A percentile compares a stretch with the other conserved stretches of the same genome.
phyloP scores from a whole-genome alignment of 2,888 invertebrate species.

The Caenorhabditis sp. region DNA sequence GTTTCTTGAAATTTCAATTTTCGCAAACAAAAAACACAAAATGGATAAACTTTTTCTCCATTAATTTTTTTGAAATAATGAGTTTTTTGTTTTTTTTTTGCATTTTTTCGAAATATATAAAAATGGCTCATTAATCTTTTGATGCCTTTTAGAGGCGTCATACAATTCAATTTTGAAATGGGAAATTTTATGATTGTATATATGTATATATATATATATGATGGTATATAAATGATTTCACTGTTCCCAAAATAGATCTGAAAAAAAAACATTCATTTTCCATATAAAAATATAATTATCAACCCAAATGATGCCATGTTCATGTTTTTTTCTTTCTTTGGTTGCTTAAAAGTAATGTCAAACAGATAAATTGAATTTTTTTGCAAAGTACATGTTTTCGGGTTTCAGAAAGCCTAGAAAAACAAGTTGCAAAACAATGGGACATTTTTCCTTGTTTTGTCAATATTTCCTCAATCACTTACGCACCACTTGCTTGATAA shows the following conservation, averaged over 20 bases:
- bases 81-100: conserved; percentile 6
- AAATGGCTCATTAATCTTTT: conserved; percentile 6
- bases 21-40: conserved; percentile 1
- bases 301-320: background rate
- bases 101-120: background rate
- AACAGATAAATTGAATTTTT: too few relatives aligned
- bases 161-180: background rate
- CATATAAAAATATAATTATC: too few relatives aligned
- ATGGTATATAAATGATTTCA: too few relatives aligned
- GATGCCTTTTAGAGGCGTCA: background rate
- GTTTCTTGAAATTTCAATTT: too few relatives aligned
- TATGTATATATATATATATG: too few relatives aligned
- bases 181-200: background rate
- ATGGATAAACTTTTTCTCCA: background rate
- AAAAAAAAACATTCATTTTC: too few relatives aligned
- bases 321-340: background rate
- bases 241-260: too few relatives aligned
- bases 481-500: background rate
- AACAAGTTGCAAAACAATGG: background rate
- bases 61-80: conserved; percentile 2
- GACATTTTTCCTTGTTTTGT: background rate
- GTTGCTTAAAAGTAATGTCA: too few relatives aligned
- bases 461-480: background rate
- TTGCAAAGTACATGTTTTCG: background rate
- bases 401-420: background rate